These are phyloP conservation scores for Hedya salicella DNA, from an alignment of 2,888 invertebrate species.

Conservation along the genomic window DNA sequence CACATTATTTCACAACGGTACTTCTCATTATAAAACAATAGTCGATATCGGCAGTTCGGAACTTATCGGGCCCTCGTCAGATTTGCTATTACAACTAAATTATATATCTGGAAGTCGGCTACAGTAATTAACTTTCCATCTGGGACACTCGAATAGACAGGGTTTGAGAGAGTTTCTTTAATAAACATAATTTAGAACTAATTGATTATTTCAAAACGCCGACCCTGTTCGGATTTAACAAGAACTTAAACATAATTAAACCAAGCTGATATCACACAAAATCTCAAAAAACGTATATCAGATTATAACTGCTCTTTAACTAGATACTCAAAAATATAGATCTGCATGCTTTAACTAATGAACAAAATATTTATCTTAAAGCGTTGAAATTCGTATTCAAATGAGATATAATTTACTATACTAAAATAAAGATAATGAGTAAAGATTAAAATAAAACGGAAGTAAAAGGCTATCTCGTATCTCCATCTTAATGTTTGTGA, in stretches of 20 bases:
- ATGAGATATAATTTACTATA: conserved; percentile 15
- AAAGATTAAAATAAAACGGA: conserved; percentile 42
- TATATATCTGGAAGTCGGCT: conserved; percentile 8
- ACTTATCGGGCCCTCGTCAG: conserved; percentile 34
- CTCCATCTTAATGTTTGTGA: conserved; percentile 40
- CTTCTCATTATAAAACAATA: conserved; percentile 39
- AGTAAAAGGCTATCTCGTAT: conserved; percentile 31
- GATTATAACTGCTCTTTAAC: conserved; percentile 15
- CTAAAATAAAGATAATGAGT: conserved; percentile 36
- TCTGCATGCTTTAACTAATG: too few relatives aligned
- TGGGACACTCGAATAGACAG: conserved; percentile 7
- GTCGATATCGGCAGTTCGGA: conserved; percentile 33
- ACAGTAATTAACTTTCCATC: conserved; percentile 28
- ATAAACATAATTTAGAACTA: conserved; percentile 4
- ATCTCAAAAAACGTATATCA: conserved; percentile 6
- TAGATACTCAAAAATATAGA: too few relatives aligned
- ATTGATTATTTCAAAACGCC: background rate
- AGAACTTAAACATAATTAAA: conserved; percentile 16
- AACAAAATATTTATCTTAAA: conserved; percentile 15
- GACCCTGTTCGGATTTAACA: conserved; percentile 2
- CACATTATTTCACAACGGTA: conserved; percentile 41
- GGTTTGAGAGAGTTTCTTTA: conserved; percentile 14
- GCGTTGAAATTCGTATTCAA: conserved; percentile 22
- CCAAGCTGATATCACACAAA: conserved; percentile 14
- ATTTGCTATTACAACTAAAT: conserved; percentile 34